Evolutionary conservation across 1,140 invertebrate species (phyloP), one percentile per base, ranked within the genome.

Genomic region (Globodera rostochiensis): DNA sequence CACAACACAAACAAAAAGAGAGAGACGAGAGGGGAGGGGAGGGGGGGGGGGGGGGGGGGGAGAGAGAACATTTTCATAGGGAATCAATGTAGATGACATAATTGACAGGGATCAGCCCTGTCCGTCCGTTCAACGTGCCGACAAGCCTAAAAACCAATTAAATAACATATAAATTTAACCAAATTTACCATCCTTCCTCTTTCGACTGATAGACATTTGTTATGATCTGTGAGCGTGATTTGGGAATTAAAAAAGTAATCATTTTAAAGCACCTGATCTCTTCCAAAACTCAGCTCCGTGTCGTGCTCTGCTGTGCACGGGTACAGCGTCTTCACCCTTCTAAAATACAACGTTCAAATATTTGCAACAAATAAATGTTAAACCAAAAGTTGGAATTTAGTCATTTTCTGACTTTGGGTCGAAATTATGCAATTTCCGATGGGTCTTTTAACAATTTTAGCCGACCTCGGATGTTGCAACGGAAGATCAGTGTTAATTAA

Each of bases 141-240:
- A 47, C 11, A 5, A 60, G 57, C 57, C 57, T 60, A 19, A 60
- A 11, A 60, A 60, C 11, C 11, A 13, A 36, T 36, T 36, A 3
- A 71, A 36, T 3, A 13, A 69, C 15, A 3, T 69, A 21, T 13
- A 69, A 69, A 69, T 45, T 8, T 45, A 0, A 7, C 36, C n/a
- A 9, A 67, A 78, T 60, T 66, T 64, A 64, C 76, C 76, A 78
- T 21, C 76, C 76, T 13, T 78, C 76, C 25, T 78, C 76, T 70
- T 78, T 78, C 11, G 64, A 69, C 49, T 64, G 64, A 70, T 78
- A 78, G 6, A 78, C 76, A 78, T 78, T 78, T 7, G 76, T 78
- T 3, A 78, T 78, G 36, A 78, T 78, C 70, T 78, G 50, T 67
- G 6, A 53, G 50, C 50, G 11, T 4, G 7, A 53, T 53, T 53